These are phyloP conservation scores for Uria aalge DNA, from an alignment of 2,113 vertebrate genomes.

Conservation along the genomic window DNA sequence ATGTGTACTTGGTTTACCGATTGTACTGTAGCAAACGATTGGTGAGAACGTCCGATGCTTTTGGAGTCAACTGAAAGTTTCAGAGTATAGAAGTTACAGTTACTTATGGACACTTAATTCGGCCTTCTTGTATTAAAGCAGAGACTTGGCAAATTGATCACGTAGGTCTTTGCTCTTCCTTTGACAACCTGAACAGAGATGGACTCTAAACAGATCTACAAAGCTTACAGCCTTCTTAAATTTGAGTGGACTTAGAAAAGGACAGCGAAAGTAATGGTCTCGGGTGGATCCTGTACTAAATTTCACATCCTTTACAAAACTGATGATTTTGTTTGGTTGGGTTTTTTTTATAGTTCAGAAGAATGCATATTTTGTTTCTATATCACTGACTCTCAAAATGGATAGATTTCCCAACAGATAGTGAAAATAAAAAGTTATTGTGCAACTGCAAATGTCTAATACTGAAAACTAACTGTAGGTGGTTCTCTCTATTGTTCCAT, in stretches of 20 bases:
- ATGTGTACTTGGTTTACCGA: not conserved
- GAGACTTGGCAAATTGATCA: not conserved
- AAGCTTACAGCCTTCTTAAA: not conserved
- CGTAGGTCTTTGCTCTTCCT: not conserved
- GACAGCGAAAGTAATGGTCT: not conserved
- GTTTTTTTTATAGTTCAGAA: not conserved
- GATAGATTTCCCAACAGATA: not conserved
- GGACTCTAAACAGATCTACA: not conserved
- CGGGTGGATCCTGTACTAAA: not conserved
- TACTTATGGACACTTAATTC: not conserved
- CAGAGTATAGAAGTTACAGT: not conserved
- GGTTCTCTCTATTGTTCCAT: not conserved
- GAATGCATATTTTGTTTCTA: not conserved
- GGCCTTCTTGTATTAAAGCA: not conserved
- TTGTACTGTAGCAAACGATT: rapidly evolving
- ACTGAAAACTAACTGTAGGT: not conserved
- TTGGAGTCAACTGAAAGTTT: not conserved
- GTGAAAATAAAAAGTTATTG: not conserved
- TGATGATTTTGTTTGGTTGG: not conserved
- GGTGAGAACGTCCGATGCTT: not conserved
- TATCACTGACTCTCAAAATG: not conserved
- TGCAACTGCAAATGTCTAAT: not conserved
- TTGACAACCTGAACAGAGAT: not conserved
- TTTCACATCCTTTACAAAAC: not conserved
- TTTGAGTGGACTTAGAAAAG: not conserved